Evolutionary conservation across 2,797 vertebrate genomes (phyloP), one percentile per base, ranked within the genome.

Genomic region (Ispidina lecontei): DNA sequence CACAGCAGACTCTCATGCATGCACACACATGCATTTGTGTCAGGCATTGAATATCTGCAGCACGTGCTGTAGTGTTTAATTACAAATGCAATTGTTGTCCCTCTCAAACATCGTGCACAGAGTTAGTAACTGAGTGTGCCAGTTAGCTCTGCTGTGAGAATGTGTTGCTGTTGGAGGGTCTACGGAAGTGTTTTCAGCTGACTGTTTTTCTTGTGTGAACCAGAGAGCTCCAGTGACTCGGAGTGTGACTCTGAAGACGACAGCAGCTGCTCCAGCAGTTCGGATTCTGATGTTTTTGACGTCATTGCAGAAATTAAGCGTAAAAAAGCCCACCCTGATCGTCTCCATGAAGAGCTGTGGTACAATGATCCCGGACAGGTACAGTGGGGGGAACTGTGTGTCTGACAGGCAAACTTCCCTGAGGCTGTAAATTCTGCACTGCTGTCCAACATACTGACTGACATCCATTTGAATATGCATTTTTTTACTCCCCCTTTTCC

Each of bases 341-440:
- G 99, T 9, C 98, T 99, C 52, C 99, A 99, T 0, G 99, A 99
- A 76, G 99, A 99, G 89, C 98, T 99, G 54, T 99, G 99, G 99
- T 99, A 99, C 98, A 99, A 99, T 35, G 99, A 99, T 97, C 98
- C 98, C 0, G 99, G 99, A 79, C 99, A 99, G 99, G 99, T 99
- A 96, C 2, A 6, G 95, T 78, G 41, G 26, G 7, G 49, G 93
- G 79, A 94, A 70, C n/a, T 54, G 7, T 15, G 7, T 71, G 3
- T 72, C 23, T 67, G 47, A 44, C 72, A 49, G 51, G 63, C 8
- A 5, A 54, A 76, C 22, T 73, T 5, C 33, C 2, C 18, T 23
- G 26, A 65, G 21, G 54, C 54, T 6, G 47, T 84, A 71, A 88
- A 23, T 51, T 90, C 49, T 80, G 22, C 3, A 2, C 65, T 82